Base-by-base conservation (phyloP, 1,140 invertebrate genomes). In the Teleogryllus occipitalis region DNA sequence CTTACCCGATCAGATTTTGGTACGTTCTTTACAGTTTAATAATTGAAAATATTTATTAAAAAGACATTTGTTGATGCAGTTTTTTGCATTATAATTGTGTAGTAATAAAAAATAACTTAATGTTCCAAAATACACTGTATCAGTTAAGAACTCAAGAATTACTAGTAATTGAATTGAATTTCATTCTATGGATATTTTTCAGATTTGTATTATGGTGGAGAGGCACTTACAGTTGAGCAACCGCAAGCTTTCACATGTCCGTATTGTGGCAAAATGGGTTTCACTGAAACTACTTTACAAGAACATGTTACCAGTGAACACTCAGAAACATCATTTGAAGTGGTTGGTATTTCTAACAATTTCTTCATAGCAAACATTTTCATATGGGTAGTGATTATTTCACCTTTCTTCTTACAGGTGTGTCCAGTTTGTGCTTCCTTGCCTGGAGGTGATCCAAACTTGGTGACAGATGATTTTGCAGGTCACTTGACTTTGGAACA, bases 401-500 rank as follows among this genome's bases (percentile, higher is more conserved):
- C 27, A 39, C 27, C 5, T 2, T 39, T 39, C 27, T 82, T 80
- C 83, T 79, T 83, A 74, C 82, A 92, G 89, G 95, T 99, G 75
- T 99, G 97, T 89, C 97, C 97, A 83, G 92, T 99, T 80, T 99
- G 97, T 90, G 97, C 97, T 76, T 94, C 96, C 79, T 89, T 96
- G 86, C 96, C 96, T 79, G 96, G 96, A 83, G 97, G 96, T 49
- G 98, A 99, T 87, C 97, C 97, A 80, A 99, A 98, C 89, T 92
- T 97, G 85, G 94, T 98, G 84, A 98, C 97, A 82, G 97, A 99
- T 89, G 97, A 99, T 89, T 98, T 99, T 89, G 93, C 96, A 82
- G 95, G 95, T 84, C 97, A 99, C 90, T 90, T 99, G 83, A 96
- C 94, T 82, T 87, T 98, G 82, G 97, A 99, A 85, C 97, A 99